A percentile compares a stretch with the other conserved stretches of the same genome.
Evolutionary conservation across 2,888 invertebrate species (phyloP).

Genomic region (Cerastis leucographa): DNA sequence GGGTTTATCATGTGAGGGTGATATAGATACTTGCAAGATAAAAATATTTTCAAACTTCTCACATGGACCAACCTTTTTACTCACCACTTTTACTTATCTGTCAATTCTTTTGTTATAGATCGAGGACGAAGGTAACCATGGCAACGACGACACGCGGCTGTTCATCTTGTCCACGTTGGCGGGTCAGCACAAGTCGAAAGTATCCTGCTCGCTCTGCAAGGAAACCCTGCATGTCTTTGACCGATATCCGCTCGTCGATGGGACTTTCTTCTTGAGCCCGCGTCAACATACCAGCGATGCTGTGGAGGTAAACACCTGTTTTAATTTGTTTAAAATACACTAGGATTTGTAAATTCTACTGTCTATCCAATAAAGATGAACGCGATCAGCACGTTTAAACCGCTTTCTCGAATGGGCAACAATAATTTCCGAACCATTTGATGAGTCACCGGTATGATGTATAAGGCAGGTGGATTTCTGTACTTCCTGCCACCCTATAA

Average conservation of each 20-base stretch:
- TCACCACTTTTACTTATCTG: background rate
- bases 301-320: constrained; percentile 92
- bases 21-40: background rate
- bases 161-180: constrained; percentile 98
- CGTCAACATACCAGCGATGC: constrained; percentile 96
- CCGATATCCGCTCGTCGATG: constrained; percentile 99
- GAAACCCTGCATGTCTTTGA: constrained; percentile 98
- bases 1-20: constrained; percentile 32
- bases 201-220: constrained; percentile 96
- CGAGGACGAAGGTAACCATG: constrained; percentile 99
- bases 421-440: background rate
- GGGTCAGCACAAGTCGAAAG: constrained; percentile 96
- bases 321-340: background rate
- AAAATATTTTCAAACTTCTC: background rate
- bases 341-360: background rate
- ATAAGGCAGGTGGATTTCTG: background rate
- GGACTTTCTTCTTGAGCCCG: constrained; percentile 99
- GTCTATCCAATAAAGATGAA: background rate
- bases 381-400: background rate
- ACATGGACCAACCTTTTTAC: background rate
- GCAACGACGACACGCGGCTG: constrained; percentile 99
- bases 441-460: background rate
- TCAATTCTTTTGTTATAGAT: constrained; percentile 92
- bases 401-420: background rate
- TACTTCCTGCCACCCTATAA: background rate